These are phyloP conservation scores for rat (Rattus norvegicus) DNA, from an alignment of 2,113 vertebrate species.

Conservation along the genomic window DNA sequence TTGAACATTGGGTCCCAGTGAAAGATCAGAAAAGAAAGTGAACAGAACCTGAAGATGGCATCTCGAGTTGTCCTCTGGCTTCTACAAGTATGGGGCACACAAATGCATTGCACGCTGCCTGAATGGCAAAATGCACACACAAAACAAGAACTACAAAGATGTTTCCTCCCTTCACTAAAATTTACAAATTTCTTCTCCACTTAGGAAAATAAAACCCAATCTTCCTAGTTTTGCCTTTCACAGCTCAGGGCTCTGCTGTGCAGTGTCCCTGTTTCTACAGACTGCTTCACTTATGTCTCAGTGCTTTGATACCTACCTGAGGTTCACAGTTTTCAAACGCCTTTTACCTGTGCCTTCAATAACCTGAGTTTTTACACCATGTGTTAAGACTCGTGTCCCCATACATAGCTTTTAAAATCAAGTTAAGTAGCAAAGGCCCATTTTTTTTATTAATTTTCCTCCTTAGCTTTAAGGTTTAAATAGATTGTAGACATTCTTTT, in stretches of 20 bases:
- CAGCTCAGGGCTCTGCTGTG: fast-evolving
- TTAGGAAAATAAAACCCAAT: background rate
- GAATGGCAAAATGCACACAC: background rate
- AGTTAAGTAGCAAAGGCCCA: background rate
- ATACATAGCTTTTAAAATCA: conserved; percentile 25
- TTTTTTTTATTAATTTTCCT: background rate
- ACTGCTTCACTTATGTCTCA: background rate
- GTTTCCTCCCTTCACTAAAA: background rate
- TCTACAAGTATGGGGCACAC: background rate
- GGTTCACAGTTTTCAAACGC: too few relatives aligned
- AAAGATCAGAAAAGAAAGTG: background rate
- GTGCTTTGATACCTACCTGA: background rate
- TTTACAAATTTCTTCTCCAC: background rate
- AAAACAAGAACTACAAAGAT: background rate
- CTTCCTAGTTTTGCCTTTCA: background rate
- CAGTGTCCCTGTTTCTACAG: fast-evolving
- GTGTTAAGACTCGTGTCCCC: background rate
- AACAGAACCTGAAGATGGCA: background rate
- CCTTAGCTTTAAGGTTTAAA: background rate
- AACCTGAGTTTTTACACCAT: background rate
- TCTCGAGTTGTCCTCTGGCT: background rate
- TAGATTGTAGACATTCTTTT: background rate
- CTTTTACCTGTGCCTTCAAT: background rate
- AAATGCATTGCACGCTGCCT: background rate
- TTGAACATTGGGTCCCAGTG: background rate